These are phyloP conservation scores for Borostomias antarcticus DNA, from an alignment of 2,797 vertebrate genomes.

Conservation along the genomic window DNA sequence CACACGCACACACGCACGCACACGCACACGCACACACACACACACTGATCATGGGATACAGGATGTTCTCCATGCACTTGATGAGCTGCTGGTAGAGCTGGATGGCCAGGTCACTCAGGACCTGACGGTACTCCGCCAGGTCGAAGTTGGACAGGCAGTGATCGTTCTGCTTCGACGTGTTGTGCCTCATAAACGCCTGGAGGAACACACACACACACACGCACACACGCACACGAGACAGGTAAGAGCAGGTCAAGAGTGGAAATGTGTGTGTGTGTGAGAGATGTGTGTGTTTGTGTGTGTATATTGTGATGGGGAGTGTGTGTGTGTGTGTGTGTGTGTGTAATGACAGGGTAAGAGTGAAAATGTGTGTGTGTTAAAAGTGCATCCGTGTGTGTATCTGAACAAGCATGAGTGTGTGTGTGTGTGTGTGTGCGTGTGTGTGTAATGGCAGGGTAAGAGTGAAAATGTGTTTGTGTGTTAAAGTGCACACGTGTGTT, in stretches of 20 bases:
- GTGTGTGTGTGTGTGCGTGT: too few relatives aligned
- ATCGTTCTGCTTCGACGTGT: constrained; percentile 90
- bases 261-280: too few relatives aligned
- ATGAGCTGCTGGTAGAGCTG: constrained; percentile 99
- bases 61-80: constrained; percentile 93
- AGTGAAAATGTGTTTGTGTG: neutral
- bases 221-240: neutral
- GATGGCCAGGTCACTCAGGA: constrained; percentile 96
- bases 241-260: too few relatives aligned
- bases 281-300: too few relatives aligned
- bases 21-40: constrained; percentile 27
- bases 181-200: constrained; percentile 93
- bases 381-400: too few relatives aligned
- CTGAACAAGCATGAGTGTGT: neutral
- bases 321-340: too few relatives aligned
- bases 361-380: too few relatives aligned
- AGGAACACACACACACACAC: neutral
- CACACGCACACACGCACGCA: constrained; percentile 14
- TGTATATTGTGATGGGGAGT: too few relatives aligned
- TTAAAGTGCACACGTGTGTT: constrained; percentile 4
- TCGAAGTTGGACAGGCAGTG: constrained; percentile 98
- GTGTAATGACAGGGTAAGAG: too few relatives aligned
- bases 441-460: too few relatives aligned
- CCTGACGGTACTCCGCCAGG: constrained; percentile 96
- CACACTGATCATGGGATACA: constrained; percentile 97